Conservation (phyloP, 2,113 vertebrate species). For the Zapus hudsonius region DNA sequence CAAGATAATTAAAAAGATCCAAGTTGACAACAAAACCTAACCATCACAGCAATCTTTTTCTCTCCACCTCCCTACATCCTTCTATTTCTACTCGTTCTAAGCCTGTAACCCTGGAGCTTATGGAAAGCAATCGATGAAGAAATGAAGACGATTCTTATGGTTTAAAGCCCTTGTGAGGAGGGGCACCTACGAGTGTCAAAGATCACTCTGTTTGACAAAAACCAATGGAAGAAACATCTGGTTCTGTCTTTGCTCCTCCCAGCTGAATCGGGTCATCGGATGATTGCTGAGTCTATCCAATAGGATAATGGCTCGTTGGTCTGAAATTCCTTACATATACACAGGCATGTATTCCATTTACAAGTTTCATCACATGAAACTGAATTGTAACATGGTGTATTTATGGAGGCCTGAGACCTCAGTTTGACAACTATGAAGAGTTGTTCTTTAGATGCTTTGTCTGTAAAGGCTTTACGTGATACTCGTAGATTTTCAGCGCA, state of each 20-base stretch:
- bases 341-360: slow-evolving; percentile 84
- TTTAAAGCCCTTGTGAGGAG: slow-evolving; percentile 68
- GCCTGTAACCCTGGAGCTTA: slow-evolving; percentile 47
- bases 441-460: slow-evolving; percentile 96
- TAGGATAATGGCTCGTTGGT: slow-evolving; percentile 87
- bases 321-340: slow-evolving; percentile 84
- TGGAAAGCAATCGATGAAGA: slow-evolving; percentile 69
- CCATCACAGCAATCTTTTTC: no score
- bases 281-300: slow-evolving; percentile 88
- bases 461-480: slow-evolving; percentile 98
- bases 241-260: slow-evolving; percentile 44
- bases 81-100: not conserved
- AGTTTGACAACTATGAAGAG: slow-evolving; percentile 89
- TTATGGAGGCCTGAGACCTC: slow-evolving; percentile 82
- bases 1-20: no score
- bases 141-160: slow-evolving; percentile 73
- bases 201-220: slow-evolving; percentile 67
- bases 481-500: slow-evolving; percentile 99
- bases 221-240: slow-evolving; percentile 77
- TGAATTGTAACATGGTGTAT: slow-evolving; percentile 81
- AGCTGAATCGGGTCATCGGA: slow-evolving; percentile 56
- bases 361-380: slow-evolving; percentile 88
- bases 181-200: slow-evolving; percentile 65
- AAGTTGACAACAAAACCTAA: no score
- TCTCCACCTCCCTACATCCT: slow-evolving; percentile 48